Percentiles rank a stretch among this genome's conserved stretches.
These are phyloP conservation scores for Chironomus tepperi DNA, from an alignment of 1,140 invertebrate genomes.

Conservation along the genomic window DNA sequence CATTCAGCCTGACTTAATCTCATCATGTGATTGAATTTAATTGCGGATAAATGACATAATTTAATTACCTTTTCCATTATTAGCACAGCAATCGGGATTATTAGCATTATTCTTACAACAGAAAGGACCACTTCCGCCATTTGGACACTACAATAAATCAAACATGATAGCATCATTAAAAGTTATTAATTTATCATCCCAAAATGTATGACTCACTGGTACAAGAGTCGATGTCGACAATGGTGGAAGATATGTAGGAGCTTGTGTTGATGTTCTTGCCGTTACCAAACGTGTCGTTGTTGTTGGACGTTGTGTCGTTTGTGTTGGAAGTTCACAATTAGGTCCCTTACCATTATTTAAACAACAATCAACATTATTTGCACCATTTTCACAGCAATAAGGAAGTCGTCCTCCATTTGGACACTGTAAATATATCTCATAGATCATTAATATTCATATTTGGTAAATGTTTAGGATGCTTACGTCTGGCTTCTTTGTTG, in stretches of 20 bases:
- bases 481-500: neutral
- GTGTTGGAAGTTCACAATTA: neutral
- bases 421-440: neutral
- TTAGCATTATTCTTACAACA: neutral
- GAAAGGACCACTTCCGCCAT: neutral
- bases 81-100: neutral
- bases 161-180: neutral
- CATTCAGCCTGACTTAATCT: too few species aligned
- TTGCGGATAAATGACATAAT: neutral
- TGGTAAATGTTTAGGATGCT: neutral
- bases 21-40: too few species aligned
- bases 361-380: constrained; percentile 7
- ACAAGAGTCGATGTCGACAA: neutral
- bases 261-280: neutral
- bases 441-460: neutral
- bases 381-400: neutral
- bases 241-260: neutral
- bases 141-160: constrained; percentile 8
- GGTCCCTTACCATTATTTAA: neutral
- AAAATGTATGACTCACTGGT: too few species aligned
- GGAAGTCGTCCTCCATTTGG: neutral
- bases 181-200: neutral
- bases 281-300: neutral
- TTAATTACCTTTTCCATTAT: neutral
- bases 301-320: neutral